phyloP scores from a whole-genome alignment of 2,888 invertebrate genomes.

The Cryptophagus acutangulus region DNA sequence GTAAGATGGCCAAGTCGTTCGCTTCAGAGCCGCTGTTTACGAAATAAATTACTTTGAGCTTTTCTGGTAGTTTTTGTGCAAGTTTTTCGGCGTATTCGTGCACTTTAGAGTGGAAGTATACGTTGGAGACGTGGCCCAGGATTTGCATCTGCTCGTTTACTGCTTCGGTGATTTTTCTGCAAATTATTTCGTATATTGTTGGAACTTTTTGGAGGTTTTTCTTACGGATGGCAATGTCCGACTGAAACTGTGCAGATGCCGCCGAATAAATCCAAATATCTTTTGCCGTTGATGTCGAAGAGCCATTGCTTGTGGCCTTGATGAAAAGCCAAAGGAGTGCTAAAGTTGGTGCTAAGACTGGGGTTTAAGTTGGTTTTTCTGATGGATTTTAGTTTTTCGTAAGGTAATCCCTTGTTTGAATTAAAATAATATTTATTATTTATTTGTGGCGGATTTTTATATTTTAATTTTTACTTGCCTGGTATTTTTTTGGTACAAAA shows the following conservation, averaged over 20 bases:
- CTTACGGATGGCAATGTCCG: constrained; percentile 97
- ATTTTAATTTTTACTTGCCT: constrained; percentile 30
- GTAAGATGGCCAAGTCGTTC: constrained; percentile 85
- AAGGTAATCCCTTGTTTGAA: constrained; percentile 56
- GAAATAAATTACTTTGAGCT: constrained; percentile 68
- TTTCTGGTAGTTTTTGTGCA: constrained; percentile 72
- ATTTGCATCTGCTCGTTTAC: constrained; percentile 71
- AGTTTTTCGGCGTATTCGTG: constrained; percentile 87
- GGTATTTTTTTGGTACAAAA: constrained; percentile 41
- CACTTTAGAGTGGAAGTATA: constrained; percentile 85
- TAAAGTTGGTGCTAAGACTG: constrained; percentile 68
- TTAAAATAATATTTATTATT: constrained; percentile 5
- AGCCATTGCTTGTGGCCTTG: constrained; percentile 91
- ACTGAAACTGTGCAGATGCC: constrained; percentile 97
- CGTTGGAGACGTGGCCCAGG: constrained; percentile 88
- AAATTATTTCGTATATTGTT: background rate
- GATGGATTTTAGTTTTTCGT: constrained; percentile 55
- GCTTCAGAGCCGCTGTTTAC: constrained; percentile 98
- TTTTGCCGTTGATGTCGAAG: constrained; percentile 76
- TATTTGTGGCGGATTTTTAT: constrained; percentile 1
- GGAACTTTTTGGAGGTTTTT: constrained; percentile 26
- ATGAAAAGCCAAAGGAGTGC: constrained; percentile 75
- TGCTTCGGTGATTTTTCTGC: constrained; percentile 78
- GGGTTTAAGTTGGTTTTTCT: constrained; percentile 65
- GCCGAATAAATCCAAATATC: constrained; percentile 92